A percentile compares a stretch with the other conserved stretches of the same genome.
Conservation (phyloP, 2,888 invertebrate genomes). For the Pilophorus perplexus region DNA sequence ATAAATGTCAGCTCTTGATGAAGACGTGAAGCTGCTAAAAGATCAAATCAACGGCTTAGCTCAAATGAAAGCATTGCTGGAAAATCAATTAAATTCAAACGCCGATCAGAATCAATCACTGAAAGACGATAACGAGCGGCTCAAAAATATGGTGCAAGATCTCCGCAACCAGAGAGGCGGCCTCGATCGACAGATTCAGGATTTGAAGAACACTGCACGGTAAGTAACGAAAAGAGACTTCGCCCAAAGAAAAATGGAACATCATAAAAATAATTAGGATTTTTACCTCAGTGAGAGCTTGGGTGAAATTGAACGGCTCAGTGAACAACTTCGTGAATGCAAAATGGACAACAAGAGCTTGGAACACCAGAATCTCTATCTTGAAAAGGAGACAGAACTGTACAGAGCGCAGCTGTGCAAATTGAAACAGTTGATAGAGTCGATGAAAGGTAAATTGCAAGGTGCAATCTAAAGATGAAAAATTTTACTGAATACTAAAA, state of each 20-base stretch:
- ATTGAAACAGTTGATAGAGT: constrained; percentile 40
- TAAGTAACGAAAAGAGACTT: too few species aligned
- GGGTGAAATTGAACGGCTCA: constrained; percentile 30
- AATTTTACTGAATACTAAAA: background rate
- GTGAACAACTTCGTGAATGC: constrained; percentile 9
- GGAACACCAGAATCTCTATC: constrained; percentile 27
- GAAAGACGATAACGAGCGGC: constrained; percentile 37
- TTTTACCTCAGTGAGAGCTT: constrained; percentile 40
- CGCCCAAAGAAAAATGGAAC: too few species aligned
- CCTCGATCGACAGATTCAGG: constrained; percentile 20
- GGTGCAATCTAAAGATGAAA: too few species aligned
- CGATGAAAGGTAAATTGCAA: constrained; percentile 43
- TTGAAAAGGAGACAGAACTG: constrained; percentile 38
- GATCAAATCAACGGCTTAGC: constrained; percentile 19
- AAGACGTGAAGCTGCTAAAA: constrained; percentile 22
- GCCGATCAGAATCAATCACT: constrained; percentile 18
- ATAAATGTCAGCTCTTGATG: constrained; percentile 1
- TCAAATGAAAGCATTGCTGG: constrained; percentile 21
- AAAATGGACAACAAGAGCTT: constrained; percentile 30
- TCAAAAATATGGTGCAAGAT: constrained; percentile 29
- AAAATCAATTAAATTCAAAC: background rate
- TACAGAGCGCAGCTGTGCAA: constrained; percentile 40
- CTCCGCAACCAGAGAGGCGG: constrained; percentile 23
- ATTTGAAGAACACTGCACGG: constrained; percentile 18
- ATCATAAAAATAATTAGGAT: too few species aligned